Evolutionary conservation across 1,140 invertebrate genomes (phyloP), one percentile per base, ranked within the genome.

Genomic region (Anagrus nilaparvatae): DNA sequence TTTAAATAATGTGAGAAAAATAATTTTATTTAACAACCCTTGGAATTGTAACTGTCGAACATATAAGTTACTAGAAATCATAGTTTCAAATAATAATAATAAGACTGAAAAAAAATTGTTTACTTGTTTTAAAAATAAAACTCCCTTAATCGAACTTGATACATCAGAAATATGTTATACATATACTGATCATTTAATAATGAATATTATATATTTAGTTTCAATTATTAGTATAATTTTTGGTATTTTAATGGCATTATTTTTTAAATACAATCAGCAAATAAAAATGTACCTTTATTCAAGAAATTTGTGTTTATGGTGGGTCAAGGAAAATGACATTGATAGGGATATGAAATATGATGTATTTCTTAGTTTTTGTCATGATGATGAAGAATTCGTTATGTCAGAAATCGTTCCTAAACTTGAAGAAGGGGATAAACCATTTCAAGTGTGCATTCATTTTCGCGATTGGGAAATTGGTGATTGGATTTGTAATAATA

Each of bases 331-430:
- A 53, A 73, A 81, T 27, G 82, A 86, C 46, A 49, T 84, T 3
- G 84, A 87, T 52, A 77, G 78, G 47, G 77, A 86, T 33, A 88
- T 87, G 55, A 56, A 71, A 8, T 91, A 81, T 59, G 90, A 95
- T 54, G 87, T 85, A 0, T 94, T 93, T 59, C 73, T 94, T 29
- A 89, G 87, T 44, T 92, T 83, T 56, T 85, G 87, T 1, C 79
- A 87, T 52, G 74, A 78, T 52, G 90, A 94, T 58, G 77, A 82
- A 41, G 71, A 76, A 3, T 87, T 83, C 57, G 77, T 92, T 1
- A 60, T 77, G 0, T 66, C 77, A 4, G 67, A 79, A 33, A 56
- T 93, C 16, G 71, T 87, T 23, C 66, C 77, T 1, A 69, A 74
- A 31, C 60, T 93, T 10, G 81, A 84, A 58, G 58, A 56, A 7